Conservation (phyloP, 2,113 vertebrate species). For the Austrofundulus limnaeus region DNA sequence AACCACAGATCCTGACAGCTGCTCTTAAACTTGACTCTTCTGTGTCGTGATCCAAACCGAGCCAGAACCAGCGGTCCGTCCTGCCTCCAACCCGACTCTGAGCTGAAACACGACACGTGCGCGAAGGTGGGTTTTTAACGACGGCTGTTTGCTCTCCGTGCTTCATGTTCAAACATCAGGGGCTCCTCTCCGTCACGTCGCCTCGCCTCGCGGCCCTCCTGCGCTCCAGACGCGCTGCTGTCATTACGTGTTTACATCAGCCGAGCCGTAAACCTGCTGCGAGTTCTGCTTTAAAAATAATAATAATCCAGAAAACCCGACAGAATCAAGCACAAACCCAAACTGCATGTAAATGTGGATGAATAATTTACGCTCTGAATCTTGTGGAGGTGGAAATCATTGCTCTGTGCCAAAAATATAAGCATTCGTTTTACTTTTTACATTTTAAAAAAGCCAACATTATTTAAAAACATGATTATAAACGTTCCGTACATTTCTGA, state of each 20-base stretch:
- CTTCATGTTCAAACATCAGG: background rate
- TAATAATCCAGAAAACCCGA: constrained; percentile 6
- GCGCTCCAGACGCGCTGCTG: background rate
- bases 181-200: background rate
- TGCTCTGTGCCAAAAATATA: background rate
- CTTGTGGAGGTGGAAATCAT: background rate
- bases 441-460: background rate
- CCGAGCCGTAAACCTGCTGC: background rate
- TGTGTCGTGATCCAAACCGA: too few relatives aligned
- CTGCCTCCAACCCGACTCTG: too few relatives aligned
- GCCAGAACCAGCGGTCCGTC: too few relatives aligned
- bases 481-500: too few relatives aligned
- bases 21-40: too few relatives aligned
- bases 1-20: too few relatives aligned
- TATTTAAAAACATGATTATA: too few relatives aligned
- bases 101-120: background rate
- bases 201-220: background rate
- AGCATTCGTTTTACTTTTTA: background rate
- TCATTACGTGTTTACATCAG: constrained; percentile 3
- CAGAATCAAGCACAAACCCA: too few relatives aligned
- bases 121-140: background rate
- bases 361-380: constrained; percentile 18
- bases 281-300: background rate
- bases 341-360: constrained; percentile 29
- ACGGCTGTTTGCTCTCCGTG: background rate